Evolutionary conservation across 2,888 invertebrate genomes (phyloP).

Genomic region (Phragmatobia fuliginosa): DNA sequence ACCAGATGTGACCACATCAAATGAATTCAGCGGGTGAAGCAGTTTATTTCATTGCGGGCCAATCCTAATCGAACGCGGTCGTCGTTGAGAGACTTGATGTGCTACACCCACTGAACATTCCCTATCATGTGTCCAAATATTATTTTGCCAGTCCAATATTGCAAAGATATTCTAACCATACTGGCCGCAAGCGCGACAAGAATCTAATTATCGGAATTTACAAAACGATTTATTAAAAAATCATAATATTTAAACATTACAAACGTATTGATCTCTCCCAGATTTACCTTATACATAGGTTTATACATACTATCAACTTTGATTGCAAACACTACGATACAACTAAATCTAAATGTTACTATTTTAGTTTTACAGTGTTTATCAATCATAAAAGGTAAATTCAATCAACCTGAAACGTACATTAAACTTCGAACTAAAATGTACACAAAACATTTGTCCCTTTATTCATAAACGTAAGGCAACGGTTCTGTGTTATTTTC

Average conservation of each 20-base stretch:
- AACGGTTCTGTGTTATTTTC: too few relatives aligned
- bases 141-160: too few relatives aligned
- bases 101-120: too few relatives aligned
- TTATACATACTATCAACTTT: slow-evolving; percentile 13
- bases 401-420: not conserved
- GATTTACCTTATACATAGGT: not conserved
- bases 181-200: too few relatives aligned
- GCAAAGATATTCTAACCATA: too few relatives aligned
- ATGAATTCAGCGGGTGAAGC: not conserved
- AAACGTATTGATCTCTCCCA: not conserved
- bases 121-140: too few relatives aligned
- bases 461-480: too few relatives aligned
- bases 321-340: slow-evolving; percentile 9
- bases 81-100: too few relatives aligned
- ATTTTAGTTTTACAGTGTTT: not conserved
- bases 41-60: too few relatives aligned
- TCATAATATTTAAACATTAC: not conserved
- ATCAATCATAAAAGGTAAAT: not conserved
- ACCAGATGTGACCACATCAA: not conserved
- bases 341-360: slow-evolving; percentile 8
- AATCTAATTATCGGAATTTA: not conserved
- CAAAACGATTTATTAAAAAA: not conserved
- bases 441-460: not conserved
- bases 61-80: too few relatives aligned
- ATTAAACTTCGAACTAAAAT: not conserved